phyloP scores from a whole-genome alignment of 2,888 invertebrate genomes.

The Orthonychiurus folsomi region DNA sequence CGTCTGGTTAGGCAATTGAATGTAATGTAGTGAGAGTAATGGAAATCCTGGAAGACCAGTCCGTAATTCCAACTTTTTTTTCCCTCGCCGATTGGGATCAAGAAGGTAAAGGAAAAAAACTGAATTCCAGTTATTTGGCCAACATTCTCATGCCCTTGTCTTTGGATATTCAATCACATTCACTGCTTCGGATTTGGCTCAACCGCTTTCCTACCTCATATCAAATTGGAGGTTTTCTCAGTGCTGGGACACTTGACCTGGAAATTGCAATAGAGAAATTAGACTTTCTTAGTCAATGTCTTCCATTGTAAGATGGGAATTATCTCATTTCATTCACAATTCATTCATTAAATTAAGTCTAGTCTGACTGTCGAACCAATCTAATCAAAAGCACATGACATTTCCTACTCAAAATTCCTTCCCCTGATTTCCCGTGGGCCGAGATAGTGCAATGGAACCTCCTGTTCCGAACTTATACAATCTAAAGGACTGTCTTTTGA shows the following conservation, averaged over 20 bases:
- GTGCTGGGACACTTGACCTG: too few relatives aligned
- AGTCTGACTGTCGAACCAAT: too few relatives aligned
- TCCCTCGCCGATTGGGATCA: neutral
- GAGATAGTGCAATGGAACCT: neutral
- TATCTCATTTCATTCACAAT: too few relatives aligned
- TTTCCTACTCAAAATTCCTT: too few relatives aligned
- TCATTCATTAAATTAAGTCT: too few relatives aligned
- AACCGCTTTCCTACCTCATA: neutral
- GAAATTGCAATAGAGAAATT: neutral
- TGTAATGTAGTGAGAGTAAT: too few relatives aligned
- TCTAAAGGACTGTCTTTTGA: neutral
- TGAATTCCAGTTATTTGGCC: neutral
- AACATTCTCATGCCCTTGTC: neutral
- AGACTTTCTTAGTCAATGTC: neutral
- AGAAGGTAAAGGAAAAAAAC: neutral
- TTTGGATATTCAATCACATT: neutral
- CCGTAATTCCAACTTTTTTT: neutral
- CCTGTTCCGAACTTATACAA: neutral
- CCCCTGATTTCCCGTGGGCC: neutral
- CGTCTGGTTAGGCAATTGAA: too few relatives aligned
- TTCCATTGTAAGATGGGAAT: neutral
- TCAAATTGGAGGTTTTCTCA: too few relatives aligned
- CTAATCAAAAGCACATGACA: too few relatives aligned
- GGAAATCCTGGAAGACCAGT: too few relatives aligned
- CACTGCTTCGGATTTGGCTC: neutral